Percentiles rank a stretch among this genome's conserved stretches.
These are phyloP conservation scores for Otus sunia DNA, from an alignment of 2,113 vertebrate genomes.

Conservation along the genomic window DNA sequence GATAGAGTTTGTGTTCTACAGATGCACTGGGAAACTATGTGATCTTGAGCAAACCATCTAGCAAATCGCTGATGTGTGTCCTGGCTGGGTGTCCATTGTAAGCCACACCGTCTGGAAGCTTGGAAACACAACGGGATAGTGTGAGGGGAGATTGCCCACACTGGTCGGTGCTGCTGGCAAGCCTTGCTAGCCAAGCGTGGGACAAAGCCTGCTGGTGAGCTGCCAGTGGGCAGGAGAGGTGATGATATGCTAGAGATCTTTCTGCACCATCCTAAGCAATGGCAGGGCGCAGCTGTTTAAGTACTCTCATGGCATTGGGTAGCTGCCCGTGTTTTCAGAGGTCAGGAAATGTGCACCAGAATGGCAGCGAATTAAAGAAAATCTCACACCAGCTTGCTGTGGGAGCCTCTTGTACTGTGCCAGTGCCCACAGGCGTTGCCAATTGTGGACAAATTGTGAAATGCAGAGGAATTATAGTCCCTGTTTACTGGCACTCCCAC, in stretches of 20 bases:
- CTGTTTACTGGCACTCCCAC: background rate
- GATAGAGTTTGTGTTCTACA: background rate
- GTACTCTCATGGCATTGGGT: background rate
- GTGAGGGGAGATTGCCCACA: background rate
- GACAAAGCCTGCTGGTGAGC: background rate
- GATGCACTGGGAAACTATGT: background rate
- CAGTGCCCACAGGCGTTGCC: background rate
- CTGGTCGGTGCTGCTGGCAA: background rate
- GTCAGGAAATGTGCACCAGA: background rate
- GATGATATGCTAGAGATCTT: background rate
- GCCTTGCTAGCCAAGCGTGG: background rate
- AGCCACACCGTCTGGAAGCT: background rate
- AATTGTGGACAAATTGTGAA: background rate
- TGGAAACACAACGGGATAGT: background rate
- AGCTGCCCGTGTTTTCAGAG: background rate
- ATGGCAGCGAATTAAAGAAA: background rate
- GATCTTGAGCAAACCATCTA: background rate
- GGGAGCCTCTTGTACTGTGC: background rate
- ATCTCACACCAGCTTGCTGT: background rate
- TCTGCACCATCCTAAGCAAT: background rate
- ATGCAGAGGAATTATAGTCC: background rate
- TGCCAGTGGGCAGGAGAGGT: background rate
- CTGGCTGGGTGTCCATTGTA: background rate
- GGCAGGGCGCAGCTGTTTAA: background rate
- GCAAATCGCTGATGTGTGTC: background rate